Percentiles rank a stretch among this genome's conserved stretches.
These are phyloP conservation scores for Onthophagus taurus DNA, from an alignment of 1,140 invertebrate species.

Conservation along the genomic window DNA sequence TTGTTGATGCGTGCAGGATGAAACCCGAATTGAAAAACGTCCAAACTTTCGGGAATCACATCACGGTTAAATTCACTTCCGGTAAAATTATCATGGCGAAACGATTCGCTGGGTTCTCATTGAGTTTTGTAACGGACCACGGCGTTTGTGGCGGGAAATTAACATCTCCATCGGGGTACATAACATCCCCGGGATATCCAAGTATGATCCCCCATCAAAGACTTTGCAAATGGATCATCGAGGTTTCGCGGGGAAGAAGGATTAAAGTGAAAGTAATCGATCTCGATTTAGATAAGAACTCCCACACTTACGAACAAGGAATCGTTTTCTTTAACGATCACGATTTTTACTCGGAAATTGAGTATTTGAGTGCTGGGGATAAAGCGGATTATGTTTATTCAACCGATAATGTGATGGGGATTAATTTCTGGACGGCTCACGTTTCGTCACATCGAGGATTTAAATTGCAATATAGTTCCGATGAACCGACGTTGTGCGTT, in stretches of 20 bases:
- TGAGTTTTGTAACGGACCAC: constrained; percentile 46
- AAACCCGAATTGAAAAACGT: too few relatives aligned
- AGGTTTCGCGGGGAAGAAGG: constrained; percentile 51
- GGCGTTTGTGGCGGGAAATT: constrained; percentile 56
- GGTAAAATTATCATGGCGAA: too few relatives aligned
- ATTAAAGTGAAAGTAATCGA: constrained; percentile 49
- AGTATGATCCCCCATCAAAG: constrained; percentile 15
- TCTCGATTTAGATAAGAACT: constrained; percentile 34
- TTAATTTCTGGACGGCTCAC: constrained; percentile 45
- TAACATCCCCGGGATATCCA: constrained; percentile 65
- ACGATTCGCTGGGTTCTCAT: constrained; percentile 41
- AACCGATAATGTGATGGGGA: constrained; percentile 51
- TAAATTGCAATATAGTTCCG: constrained; percentile 48
- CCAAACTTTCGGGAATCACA: too few relatives aligned
- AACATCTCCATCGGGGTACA: constrained; percentile 45
- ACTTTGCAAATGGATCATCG: constrained; percentile 70
- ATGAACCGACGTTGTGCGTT: constrained; percentile 46
- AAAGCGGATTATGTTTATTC: constrained; percentile 41
- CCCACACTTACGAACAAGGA: constrained; percentile 13
- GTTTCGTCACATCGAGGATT: constrained; percentile 49
- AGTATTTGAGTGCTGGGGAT: constrained; percentile 10
- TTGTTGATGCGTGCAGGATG: too few relatives aligned
- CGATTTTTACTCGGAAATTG: constrained; percentile 8
- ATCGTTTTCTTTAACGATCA: constrained; percentile 38
- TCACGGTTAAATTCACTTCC: too few relatives aligned